phyloP scores from a whole-genome alignment of 2,113 vertebrate genomes.

The Labrus mixtus region DNA sequence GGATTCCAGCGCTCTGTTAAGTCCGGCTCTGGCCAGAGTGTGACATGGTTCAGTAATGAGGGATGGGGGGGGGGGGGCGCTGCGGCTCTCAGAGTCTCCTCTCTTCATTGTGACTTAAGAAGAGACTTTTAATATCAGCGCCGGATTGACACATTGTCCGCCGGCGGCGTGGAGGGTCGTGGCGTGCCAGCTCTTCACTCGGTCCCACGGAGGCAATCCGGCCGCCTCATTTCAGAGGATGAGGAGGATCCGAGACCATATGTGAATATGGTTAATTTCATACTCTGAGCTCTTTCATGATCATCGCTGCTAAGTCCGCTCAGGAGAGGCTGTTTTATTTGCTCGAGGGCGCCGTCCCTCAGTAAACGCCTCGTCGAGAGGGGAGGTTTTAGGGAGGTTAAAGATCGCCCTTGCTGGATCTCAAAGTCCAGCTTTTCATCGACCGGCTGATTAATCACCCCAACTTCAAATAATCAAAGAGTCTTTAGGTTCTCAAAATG shows the following conservation, averaged over 20 bases:
- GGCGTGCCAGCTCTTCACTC: not conserved
- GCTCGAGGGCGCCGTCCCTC: slow-evolving; percentile 29
- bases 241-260: slow-evolving; percentile 5
- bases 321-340: slow-evolving; percentile 25
- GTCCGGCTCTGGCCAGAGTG: slow-evolving; percentile 88
- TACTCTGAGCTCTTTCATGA: not conserved
- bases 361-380: slow-evolving; percentile 87
- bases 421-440: not conserved
- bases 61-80: slow-evolving; percentile 84
- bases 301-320: not conserved
- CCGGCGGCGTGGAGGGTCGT: slow-evolving; percentile 5
- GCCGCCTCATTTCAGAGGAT: slow-evolving; percentile 4
- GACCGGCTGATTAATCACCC: no score
- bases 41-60: slow-evolving; percentile 98
- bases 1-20: slow-evolving; percentile 88
- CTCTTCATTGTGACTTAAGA: slow-evolving; percentile 25
- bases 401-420: slow-evolving; percentile 28
- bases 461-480: no score
- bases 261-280: slow-evolving; percentile 46
- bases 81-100: slow-evolving; percentile 7
- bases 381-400: slow-evolving; percentile 90
- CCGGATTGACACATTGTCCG: slow-evolving; percentile 43
- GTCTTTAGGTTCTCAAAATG: no score
- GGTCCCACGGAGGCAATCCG: not conserved
- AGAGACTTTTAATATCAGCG: slow-evolving; percentile 52